Base-by-base conservation (phyloP, 2,888 invertebrate genomes). In the Elysia crispata region DNA sequence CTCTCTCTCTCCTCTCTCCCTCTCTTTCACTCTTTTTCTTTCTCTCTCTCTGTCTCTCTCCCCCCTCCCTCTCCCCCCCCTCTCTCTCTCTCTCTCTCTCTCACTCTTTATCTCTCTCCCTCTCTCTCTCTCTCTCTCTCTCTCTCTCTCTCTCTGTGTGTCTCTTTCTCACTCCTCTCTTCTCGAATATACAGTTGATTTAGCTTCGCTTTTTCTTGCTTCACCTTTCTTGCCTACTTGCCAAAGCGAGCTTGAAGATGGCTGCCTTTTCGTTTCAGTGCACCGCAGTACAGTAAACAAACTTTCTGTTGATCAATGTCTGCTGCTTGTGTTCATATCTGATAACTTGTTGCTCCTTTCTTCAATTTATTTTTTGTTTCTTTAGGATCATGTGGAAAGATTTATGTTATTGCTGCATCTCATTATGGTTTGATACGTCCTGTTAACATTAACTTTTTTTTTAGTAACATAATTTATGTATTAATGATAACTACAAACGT, bases 71-170 rank as follows among this genome's bases (percentile, higher is more conserved):
- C 50, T 3, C 15, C 30, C 66, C 66, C 25, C 49, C 18, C 66
- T 23, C 49, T 50, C 23, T 75, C 30, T 25, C 13, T 75, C 49
- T 60, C 75, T 60, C 75, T 57, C 75, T 75, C 76, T 64, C 57
- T 64, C 64, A 33, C 64, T 31, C 49, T 64, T 5, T 76, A 62
- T 76, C 64, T 64, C 33, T 33, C 76, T 64, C 64, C 20, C 41
- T 33, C 76, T 76, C 64, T 33, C 49, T 64, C 41, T 64, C 76
- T 64, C 76, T 76, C 64, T 33, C 41, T 64, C 33, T 64, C 64
- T 64, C 23, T 76, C 33, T 33, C 64, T 76, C 41, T 62, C 62
- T 75, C 75, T 75, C 33, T 62, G 20, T 30, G 8, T 73, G 50
- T 33, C 25, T 73, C 54, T 73, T 13, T 54, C 50, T 73, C 25